Evolutionary conservation across 1,140 invertebrate genomes (phyloP).

Genomic region (Agrilus planipennis): DNA sequence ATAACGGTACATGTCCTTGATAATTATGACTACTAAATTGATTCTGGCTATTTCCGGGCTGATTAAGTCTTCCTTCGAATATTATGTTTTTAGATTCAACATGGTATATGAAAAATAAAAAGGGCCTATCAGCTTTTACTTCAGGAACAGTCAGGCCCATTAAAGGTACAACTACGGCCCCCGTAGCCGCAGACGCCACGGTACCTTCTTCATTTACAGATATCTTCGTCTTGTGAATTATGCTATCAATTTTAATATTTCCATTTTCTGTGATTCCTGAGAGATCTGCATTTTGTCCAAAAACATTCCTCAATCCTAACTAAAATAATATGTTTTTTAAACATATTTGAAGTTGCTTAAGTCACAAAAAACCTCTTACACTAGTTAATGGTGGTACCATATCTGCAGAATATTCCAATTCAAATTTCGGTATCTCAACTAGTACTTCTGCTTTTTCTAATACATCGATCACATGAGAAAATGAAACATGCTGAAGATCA

Average conservation of each 20-base stretch:
- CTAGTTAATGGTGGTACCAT: conserved; percentile 40
- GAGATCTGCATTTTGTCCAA: conserved; percentile 46
- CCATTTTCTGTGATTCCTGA: conserved; percentile 41
- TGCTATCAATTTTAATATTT: conserved; percentile 40
- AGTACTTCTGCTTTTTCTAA: conserved; percentile 41
- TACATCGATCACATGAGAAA: conserved; percentile 36
- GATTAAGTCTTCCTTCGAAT: conserved; percentile 53
- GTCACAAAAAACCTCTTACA: conserved; percentile 35
- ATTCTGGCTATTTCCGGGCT: no score
- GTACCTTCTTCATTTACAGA: conserved; percentile 60
- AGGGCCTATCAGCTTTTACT: conserved; percentile 54
- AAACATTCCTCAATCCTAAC: conserved; percentile 51
- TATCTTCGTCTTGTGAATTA: conserved; percentile 58
- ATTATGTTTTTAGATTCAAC: conserved; percentile 43
- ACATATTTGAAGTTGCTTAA: neutral
- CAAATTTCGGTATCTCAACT: conserved; percentile 52
- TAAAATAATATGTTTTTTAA: conserved; percentile 18
- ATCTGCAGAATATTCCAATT: conserved; percentile 44
- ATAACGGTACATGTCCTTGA: no score
- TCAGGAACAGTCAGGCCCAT: conserved; percentile 38
- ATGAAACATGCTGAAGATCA: conserved; percentile 43
- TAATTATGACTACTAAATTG: no score
- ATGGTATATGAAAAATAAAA: conserved; percentile 59
- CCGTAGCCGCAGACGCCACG: conserved; percentile 54
- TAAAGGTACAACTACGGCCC: conserved; percentile 45